Conservation (phyloP, 2,113 vertebrate genomes). For the Eptatretus burgeri region DNA sequence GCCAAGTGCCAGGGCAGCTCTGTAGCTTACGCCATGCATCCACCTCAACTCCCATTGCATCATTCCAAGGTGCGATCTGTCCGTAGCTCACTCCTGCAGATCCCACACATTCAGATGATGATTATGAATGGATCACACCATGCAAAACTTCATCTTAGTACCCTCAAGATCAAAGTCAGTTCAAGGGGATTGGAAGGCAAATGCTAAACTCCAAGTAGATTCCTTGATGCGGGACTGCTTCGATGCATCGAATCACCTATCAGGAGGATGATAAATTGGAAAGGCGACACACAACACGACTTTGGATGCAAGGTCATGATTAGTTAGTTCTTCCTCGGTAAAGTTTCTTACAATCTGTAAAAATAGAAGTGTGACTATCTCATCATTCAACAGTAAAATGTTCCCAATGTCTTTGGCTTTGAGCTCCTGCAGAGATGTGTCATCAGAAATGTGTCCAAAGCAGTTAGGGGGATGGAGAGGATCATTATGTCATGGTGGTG, state of each 20-base stretch:
- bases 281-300: no score
- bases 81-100: conserved; percentile 1
- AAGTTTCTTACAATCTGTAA: no score
- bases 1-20: not conserved
- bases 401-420: not conserved
- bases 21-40: no score
- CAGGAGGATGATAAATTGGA: no score
- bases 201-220: no score
- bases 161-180: not conserved
- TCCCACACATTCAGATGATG: not conserved
- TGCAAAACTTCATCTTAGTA: not conserved
- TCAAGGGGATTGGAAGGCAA: no score
- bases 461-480: not conserved
- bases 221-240: no score
- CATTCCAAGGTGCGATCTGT: not conserved
- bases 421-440: not conserved
- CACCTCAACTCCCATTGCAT: not conserved
- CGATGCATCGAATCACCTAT: no score
- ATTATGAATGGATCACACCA: not conserved
- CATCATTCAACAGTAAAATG: no score
- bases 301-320: no score
- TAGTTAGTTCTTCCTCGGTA: no score
- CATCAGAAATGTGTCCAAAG: not conserved
- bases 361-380: no score
- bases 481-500: not conserved